Evolutionary conservation across 2,113 vertebrate genomes (phyloP), one percentile per base, ranked within the genome.

Genomic region (Taurulus bubalis): DNA sequence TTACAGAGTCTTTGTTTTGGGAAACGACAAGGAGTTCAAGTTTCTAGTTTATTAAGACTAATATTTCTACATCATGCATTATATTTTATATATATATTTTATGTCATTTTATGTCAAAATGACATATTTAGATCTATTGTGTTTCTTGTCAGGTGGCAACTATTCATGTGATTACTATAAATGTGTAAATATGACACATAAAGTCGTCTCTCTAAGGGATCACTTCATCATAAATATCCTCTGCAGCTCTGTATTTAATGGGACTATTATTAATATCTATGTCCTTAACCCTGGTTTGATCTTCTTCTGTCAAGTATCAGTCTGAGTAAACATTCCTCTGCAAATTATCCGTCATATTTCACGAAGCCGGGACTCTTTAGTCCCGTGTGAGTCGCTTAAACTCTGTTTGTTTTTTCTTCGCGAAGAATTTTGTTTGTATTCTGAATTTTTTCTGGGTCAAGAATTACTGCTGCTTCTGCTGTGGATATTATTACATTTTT

Each of bases 391-490:
- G 7, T 28, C 38, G 5, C 38, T n/a, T n/a, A 62, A 32, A 47
- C 60, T 28, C 51, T 6, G 3, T 8, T 20, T 34, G 10, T 60
- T 42, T 36, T 64, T 36, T 18, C 14, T 40, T 56, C 28, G 32
- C 18, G n/a, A 42, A 6, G 40, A 55, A 51, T 60, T 55, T 55
- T 68, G 30, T 82, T 79, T 64, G 34, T 63, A 38, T 88, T 82
- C 51, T 36, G n/a, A 14, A 68, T 83, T 77, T 69, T 69, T 69
- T 71, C 34, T 55, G 47, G 78, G 62, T 77, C 45, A 75, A 72
- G 51, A 78, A 40, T 47, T 42, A 59, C 58, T 42, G 59, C 65
- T 51, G 38, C 63, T 42, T 53, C 65, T 51, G 38, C 77, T 66
- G 36, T 51, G 30, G 72, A 74, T 71, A 67, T 65, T 42, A 62